phyloP scores from a whole-genome alignment of 2,888 invertebrate genomes.

The Brenthis daphne region DNA sequence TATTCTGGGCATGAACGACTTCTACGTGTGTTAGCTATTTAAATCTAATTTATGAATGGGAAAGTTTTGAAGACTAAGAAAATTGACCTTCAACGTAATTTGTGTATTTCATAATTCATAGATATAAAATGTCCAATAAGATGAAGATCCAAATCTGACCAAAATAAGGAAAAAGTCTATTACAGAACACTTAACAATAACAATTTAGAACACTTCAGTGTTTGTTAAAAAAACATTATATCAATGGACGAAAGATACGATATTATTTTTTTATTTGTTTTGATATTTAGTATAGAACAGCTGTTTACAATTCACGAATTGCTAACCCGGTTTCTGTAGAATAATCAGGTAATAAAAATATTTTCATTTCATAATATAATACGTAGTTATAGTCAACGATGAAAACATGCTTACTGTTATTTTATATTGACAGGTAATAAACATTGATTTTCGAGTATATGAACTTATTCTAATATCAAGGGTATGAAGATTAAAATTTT shows the following conservation, averaged over 20 bases:
- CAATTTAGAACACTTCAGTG: no score
- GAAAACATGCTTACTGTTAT: neutral
- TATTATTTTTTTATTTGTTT: neutral
- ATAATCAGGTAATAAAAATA: constrained; percentile 6
- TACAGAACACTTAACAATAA: no score
- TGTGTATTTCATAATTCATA: neutral
- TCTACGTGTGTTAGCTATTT: constrained; percentile 12
- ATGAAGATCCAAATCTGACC: no score
- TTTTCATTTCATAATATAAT: constrained; percentile 2
- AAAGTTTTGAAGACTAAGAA: constrained; percentile 14
- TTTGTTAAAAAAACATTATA: no score
- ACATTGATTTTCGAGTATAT: no score
- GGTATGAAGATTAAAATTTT: no score
- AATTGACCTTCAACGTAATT: neutral
- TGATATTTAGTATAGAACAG: neutral
- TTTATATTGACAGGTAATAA: no score
- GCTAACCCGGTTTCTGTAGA: constrained; percentile 7
- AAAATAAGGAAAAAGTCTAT: no score
- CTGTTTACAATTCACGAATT: constrained; percentile 1
- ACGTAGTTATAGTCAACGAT: neutral
- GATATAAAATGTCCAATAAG: no score
- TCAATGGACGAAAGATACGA: neutral
- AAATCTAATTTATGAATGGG: constrained; percentile 5
- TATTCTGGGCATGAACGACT: constrained; percentile 1
- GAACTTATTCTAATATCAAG: no score